Conservation (phyloP, 2,113 vertebrate species). For the Manacus vitellinus region DNA sequence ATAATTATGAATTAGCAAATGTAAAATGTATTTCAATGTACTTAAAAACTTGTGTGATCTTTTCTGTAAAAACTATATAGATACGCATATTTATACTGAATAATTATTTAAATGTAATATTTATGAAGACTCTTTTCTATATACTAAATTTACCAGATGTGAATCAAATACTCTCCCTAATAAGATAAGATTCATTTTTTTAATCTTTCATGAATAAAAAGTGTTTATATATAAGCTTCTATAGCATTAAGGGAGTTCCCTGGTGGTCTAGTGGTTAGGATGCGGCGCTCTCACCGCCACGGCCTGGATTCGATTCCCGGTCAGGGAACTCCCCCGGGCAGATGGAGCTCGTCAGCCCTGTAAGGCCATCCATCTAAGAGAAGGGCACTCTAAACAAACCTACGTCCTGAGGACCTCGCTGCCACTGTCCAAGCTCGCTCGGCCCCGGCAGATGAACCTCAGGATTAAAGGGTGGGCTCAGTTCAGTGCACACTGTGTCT, state of each 20-base stretch:
- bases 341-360: no score
- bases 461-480: no score
- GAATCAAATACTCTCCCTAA: not conserved
- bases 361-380: no score
- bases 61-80: not conserved
- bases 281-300: no score
- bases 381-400: no score
- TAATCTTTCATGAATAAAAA: not conserved
- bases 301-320: no score
- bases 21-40: not conserved
- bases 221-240: not conserved
- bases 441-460: no score
- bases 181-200: not conserved
- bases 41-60: not conserved
- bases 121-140: not conserved
- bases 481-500: no score
- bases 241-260: not conserved
- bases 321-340: no score
- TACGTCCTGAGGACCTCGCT: no score
- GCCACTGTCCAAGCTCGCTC: no score
- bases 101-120: not conserved
- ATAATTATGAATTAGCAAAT: not conserved
- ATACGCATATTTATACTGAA: not conserved
- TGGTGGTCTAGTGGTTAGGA: no score
- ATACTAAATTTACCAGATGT: not conserved